phyloP scores from a whole-genome alignment of 2,888 invertebrate genomes.

The Tetranychus piercei region DNA sequence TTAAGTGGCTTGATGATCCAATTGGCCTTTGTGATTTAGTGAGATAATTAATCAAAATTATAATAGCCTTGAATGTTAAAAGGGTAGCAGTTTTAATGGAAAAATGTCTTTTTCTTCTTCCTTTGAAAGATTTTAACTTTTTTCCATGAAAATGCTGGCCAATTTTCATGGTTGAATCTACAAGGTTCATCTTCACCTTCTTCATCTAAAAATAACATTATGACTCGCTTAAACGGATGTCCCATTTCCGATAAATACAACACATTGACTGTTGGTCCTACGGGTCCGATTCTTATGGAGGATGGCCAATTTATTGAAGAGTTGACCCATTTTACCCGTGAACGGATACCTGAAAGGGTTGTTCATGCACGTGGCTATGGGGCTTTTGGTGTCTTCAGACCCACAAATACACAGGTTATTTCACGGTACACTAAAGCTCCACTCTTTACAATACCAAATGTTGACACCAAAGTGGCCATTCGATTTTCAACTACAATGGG shows the following conservation, averaged over 20 bases:
- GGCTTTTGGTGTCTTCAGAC: slow-evolving; percentile 64
- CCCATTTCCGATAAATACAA: neutral
- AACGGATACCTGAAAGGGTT: slow-evolving; percentile 84
- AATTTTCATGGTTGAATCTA: neutral
- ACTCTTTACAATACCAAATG: slow-evolving; percentile 37
- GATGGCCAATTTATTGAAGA: slow-evolving; percentile 48
- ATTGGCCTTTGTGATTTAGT: no score
- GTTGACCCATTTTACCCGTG: slow-evolving; percentile 45
- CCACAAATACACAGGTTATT: neutral
- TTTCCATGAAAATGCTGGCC: neutral
- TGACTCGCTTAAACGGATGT: neutral
- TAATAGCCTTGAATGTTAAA: no score
- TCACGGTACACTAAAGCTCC: neutral
- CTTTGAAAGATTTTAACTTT: no score
- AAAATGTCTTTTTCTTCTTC: no score
- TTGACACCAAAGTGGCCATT: slow-evolving; percentile 56
- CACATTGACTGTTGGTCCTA: neutral
- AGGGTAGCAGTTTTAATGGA: no score
- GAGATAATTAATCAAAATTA: no score
- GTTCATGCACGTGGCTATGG: slow-evolving; percentile 87
- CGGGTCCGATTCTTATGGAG: slow-evolving; percentile 44
- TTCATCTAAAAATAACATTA: neutral
- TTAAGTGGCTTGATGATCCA: no score
- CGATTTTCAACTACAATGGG: slow-evolving; percentile 62
- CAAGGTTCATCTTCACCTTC: neutral